These are phyloP conservation scores for Phenganax subtilis DNA, from an alignment of 92 coral and sea anemone genomes.

Conservation along the genomic window DNA sequence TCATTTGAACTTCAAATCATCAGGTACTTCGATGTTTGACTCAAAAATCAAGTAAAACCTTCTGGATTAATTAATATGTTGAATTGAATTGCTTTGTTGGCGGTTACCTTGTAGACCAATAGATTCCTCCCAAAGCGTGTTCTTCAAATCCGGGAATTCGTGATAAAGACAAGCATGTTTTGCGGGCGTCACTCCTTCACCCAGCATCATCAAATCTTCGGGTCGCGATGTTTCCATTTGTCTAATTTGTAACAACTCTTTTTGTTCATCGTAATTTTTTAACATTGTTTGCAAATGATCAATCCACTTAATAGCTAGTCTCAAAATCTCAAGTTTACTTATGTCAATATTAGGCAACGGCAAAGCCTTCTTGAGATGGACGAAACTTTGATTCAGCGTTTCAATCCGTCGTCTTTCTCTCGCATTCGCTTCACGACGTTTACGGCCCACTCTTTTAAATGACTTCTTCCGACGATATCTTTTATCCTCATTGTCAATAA, in stretches of 20 bases:
- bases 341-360: slow-evolving; percentile 51
- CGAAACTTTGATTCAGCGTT: slow-evolving; percentile 54
- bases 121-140: slow-evolving; percentile 34
- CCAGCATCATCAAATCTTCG: slow-evolving; percentile 6
- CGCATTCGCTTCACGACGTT: slow-evolving; percentile 70
- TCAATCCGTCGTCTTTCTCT: slow-evolving; percentile 70
- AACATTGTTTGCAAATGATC: slow-evolving; percentile 58
- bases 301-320: slow-evolving; percentile 69
- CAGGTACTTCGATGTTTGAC: no score
- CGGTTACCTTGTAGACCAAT: slow-evolving; percentile 32
- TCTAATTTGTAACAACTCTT: slow-evolving; percentile 10
- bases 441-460: slow-evolving; percentile 67
- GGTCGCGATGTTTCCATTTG: slow-evolving; percentile 35
- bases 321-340: slow-evolving; percentile 62
- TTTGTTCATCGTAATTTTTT: slow-evolving; percentile 42
- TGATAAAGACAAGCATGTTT: slow-evolving; percentile 29
- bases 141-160: slow-evolving; percentile 18
- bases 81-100: no score
- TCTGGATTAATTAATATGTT: no score
- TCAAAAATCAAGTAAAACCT: no score
- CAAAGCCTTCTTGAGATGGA: slow-evolving; percentile 47
- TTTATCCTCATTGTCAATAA: neutral
- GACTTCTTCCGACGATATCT: slow-evolving; percentile 18
- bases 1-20: no score
- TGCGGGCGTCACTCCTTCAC: slow-evolving; percentile 24